A percentile compares a stretch with the other conserved stretches of the same genome.
Conservation (phyloP, 2,797 vertebrate species). For the Gadopsis bispinosus region DNA sequence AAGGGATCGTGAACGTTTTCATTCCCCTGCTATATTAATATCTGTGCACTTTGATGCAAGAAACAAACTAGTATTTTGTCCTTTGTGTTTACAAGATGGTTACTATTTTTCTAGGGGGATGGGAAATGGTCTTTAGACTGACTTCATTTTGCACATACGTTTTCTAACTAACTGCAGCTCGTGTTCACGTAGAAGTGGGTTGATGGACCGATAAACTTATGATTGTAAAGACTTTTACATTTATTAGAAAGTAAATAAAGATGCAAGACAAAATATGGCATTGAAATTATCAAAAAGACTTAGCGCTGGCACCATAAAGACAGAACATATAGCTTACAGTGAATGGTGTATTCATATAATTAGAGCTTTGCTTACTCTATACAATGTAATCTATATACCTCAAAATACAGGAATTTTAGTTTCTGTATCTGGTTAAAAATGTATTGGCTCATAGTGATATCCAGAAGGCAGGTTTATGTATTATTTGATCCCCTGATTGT, state of each 20-base stretch:
- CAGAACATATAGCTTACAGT: constrained; percentile 33
- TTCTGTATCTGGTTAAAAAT: constrained; percentile 58
- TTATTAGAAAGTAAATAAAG: constrained; percentile 19
- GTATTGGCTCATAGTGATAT: constrained; percentile 43
- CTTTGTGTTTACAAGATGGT: constrained; percentile 69
- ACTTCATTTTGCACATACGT: constrained; percentile 72
- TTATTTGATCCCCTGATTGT: constrained; percentile 53
- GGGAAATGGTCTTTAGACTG: constrained; percentile 56
- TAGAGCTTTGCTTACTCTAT: constrained; percentile 56
- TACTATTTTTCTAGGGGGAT: constrained; percentile 73
- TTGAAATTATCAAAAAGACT: constrained; percentile 36
- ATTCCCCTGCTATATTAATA: constrained; percentile 43
- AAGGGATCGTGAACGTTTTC: constrained; percentile 38
- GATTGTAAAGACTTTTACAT: not conserved
- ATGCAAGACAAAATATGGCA: constrained; percentile 34
- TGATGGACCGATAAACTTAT: constrained; percentile 17
- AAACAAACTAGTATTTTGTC: constrained; percentile 61
- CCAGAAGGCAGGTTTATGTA: constrained; percentile 29
- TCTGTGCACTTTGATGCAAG: constrained; percentile 71
- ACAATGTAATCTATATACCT: constrained; percentile 73
- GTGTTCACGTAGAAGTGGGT: constrained; percentile 37
- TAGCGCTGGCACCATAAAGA: constrained; percentile 24
- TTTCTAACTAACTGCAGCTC: constrained; percentile 58
- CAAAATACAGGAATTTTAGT: constrained; percentile 56
- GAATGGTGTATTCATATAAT: constrained; percentile 57